phyloP scores from a whole-genome alignment of 2,888 invertebrate species.

The Mechanitis mazaeus region DNA sequence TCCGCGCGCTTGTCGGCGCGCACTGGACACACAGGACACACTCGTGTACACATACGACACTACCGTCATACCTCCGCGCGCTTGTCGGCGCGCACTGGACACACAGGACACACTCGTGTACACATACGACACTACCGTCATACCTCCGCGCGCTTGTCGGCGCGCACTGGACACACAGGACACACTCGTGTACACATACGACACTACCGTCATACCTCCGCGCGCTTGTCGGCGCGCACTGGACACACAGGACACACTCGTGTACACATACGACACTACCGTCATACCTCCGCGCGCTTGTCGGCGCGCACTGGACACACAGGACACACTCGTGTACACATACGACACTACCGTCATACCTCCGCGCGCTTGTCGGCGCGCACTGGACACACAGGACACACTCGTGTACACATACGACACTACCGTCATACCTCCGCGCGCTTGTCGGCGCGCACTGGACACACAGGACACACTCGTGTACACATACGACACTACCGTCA shows the following conservation, averaged over 20 bases:
- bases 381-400: constrained; percentile 71
- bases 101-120: background rate
- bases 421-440: constrained; percentile 81
- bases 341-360: constrained; percentile 39
- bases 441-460: constrained; percentile 93
- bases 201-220: constrained; percentile 73
- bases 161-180: constrained; percentile 81
- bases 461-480: background rate
- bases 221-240: constrained; percentile 97
- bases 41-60: too few species aligned
- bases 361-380: constrained; percentile 96
- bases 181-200: background rate
- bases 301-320: constrained; percentile 88
- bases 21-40: constrained; percentile 71
- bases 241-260: constrained; percentile 19
- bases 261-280: too few species aligned
- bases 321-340: background rate
- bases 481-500: too few species aligned
- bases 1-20: constrained; percentile 96
- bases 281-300: constrained; percentile 86
- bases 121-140: too few species aligned
- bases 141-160: constrained; percentile 93
- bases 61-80: constrained; percentile 81
- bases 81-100: constrained; percentile 93
- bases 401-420: too few species aligned